Conservation (phyloP, 2,888 invertebrate species). For the Diogma glabrata region DNA sequence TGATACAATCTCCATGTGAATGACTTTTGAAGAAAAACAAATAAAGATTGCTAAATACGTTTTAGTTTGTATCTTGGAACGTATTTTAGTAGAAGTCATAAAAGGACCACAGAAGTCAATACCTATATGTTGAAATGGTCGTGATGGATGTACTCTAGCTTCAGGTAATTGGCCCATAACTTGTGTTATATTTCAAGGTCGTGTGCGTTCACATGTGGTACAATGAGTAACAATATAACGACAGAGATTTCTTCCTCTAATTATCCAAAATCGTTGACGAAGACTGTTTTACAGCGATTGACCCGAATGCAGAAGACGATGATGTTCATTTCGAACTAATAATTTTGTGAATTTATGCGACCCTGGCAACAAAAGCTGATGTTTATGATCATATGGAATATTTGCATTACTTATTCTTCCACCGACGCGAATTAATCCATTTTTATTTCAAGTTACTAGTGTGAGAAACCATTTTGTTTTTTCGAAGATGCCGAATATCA, state of each 20-base stretch:
- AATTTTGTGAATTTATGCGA: background rate
- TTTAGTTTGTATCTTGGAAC: constrained; percentile 15
- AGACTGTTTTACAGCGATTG: constrained; percentile 14
- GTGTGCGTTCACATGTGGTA: constrained; percentile 16
- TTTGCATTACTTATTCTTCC: constrained; percentile 10
- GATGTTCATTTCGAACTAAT: background rate
- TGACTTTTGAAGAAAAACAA: constrained; percentile 18
- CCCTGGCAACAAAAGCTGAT: background rate
- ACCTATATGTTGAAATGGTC: constrained; percentile 14
- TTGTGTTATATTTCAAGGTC: constrained; percentile 14
- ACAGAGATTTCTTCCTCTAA: constrained; percentile 14
- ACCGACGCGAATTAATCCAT: background rate
- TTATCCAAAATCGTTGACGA: constrained; percentile 16
- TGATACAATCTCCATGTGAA: constrained; percentile 19
- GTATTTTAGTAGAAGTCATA: constrained; percentile 7
- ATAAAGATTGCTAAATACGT: constrained; percentile 17
- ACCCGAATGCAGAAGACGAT: background rate
- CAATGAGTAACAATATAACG: constrained; percentile 15
- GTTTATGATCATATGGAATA: background rate
- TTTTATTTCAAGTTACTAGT: background rate
- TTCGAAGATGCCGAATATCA: background rate
- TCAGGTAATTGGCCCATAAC: constrained; percentile 18
- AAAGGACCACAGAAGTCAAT: constrained; percentile 17
- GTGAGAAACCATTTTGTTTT: background rate
- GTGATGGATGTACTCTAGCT: constrained; percentile 13